Percentiles rank a stretch among this genome's conserved stretches.
Conservation (phyloP, 2,113 vertebrate genomes). For the Pogonocichla stellata region DNA sequence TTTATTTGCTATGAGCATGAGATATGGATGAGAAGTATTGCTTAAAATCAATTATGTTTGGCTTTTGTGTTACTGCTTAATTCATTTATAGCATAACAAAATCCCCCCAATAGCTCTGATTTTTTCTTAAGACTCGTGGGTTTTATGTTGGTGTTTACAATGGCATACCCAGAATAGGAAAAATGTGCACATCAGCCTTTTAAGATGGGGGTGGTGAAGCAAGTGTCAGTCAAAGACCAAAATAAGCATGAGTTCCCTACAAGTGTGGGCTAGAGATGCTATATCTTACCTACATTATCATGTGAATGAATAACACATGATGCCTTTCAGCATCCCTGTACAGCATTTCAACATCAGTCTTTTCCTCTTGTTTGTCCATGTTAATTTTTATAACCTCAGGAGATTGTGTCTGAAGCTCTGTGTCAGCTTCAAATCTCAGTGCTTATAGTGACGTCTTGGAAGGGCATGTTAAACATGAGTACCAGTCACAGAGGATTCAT, state of each 20-base stretch:
- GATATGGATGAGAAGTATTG: background rate
- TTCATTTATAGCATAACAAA: background rate
- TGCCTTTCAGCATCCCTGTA: background rate
- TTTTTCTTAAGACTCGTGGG: background rate
- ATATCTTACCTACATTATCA: background rate
- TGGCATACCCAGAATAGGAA: too few species aligned
- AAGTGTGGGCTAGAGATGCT: background rate
- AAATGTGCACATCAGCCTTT: too few species aligned
- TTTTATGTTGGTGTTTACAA: too few species aligned
- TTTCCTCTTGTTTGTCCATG: background rate
- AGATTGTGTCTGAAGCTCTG: background rate
- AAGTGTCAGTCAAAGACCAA: background rate
- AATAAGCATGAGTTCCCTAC: background rate
- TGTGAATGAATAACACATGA: background rate
- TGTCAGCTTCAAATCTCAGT: background rate
- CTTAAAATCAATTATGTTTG: background rate
- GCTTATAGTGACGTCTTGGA: background rate
- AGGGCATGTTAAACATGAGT: background rate
- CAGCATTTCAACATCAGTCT: background rate
- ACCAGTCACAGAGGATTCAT: background rate
- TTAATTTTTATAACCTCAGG: background rate
- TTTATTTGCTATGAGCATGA: background rate
- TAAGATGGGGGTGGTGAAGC: background rate
- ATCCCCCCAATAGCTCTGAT: background rate
- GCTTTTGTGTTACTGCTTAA: background rate